These are phyloP conservation scores for Synaphobranchus kaupii DNA, from an alignment of 2,797 vertebrate genomes.

Conservation along the genomic window DNA sequence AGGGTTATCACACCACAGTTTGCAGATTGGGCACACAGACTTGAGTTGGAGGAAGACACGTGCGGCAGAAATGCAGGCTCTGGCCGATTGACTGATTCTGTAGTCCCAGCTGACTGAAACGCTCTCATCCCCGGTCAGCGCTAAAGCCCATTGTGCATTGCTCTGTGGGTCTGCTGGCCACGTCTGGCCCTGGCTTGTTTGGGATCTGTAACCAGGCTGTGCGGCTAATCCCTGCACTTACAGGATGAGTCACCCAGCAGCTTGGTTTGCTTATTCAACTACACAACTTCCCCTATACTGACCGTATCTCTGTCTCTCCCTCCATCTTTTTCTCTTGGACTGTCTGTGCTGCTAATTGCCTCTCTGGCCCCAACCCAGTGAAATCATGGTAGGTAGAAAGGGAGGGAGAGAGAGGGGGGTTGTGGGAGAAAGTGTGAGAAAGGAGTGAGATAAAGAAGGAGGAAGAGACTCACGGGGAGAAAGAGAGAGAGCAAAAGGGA, in stretches of 20 bases:
- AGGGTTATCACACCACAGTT: no score
- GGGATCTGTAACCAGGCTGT: neutral
- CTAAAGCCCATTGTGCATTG: neutral
- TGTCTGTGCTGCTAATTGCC: constrained; percentile 23
- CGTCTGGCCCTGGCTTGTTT: neutral
- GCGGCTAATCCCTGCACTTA: neutral
- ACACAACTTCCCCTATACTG: neutral
- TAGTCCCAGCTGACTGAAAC: neutral
- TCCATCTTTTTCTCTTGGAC: neutral
- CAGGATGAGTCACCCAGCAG: neutral
- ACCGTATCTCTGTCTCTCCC: neutral
- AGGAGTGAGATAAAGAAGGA: constrained; percentile 17
- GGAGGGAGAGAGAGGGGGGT: constrained; percentile 25
- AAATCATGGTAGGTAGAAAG: constrained; percentile 19
- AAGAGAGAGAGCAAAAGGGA: constrained; percentile 21
- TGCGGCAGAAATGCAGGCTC: neutral
- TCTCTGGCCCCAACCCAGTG: constrained; percentile 32
- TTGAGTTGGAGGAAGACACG: neutral
- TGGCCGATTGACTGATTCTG: neutral
- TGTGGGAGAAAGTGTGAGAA: constrained; percentile 3
- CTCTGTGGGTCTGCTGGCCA: neutral
- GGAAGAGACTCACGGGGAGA: constrained; percentile 22
- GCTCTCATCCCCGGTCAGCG: neutral
- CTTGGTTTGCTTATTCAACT: neutral
- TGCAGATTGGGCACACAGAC: no score